phyloP scores from a whole-genome alignment of 2,888 invertebrate species.

The Sminthurinus aureus region DNA sequence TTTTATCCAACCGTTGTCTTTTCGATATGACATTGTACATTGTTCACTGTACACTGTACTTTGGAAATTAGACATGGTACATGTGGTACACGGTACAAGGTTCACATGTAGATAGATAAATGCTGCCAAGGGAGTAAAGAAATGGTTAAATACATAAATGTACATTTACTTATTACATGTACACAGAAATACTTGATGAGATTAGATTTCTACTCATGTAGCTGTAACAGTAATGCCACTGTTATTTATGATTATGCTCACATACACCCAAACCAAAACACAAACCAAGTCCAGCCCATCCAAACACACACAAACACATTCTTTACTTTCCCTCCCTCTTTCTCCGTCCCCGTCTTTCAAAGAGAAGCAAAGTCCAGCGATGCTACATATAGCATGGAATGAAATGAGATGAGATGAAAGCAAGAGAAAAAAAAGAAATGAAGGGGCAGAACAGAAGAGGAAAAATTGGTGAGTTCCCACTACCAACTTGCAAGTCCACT shows the following conservation, averaged over 20 bases:
- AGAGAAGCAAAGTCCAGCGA: neutral
- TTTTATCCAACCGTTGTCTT: too few relatives aligned
- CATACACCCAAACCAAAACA: too few relatives aligned
- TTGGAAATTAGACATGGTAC: too few relatives aligned
- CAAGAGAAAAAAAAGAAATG: neutral
- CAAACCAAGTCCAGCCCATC: neutral
- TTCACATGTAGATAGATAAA: too few relatives aligned
- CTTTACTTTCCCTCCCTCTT: neutral
- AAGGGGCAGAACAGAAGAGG: neutral
- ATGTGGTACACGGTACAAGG: too few relatives aligned
- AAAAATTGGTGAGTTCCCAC: neutral
- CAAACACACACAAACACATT: neutral
- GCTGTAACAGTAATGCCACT: slow-evolving; percentile 10
- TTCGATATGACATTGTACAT: too few relatives aligned
- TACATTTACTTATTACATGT: too few relatives aligned
- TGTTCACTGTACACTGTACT: too few relatives aligned
- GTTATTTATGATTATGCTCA: slow-evolving; percentile 12
- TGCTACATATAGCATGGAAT: too few relatives aligned
- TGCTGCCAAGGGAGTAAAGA: neutral
- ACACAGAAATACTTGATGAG: slow-evolving; percentile 5
- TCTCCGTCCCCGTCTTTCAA: neutral
- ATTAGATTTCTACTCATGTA: slow-evolving; percentile 15
- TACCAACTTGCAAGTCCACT: too few relatives aligned
- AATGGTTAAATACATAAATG: neutral
- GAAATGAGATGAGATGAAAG: neutral